These are phyloP conservation scores for Sebastes nivosus DNA, from an alignment of 2,797 vertebrate genomes.

Conservation along the genomic window DNA sequence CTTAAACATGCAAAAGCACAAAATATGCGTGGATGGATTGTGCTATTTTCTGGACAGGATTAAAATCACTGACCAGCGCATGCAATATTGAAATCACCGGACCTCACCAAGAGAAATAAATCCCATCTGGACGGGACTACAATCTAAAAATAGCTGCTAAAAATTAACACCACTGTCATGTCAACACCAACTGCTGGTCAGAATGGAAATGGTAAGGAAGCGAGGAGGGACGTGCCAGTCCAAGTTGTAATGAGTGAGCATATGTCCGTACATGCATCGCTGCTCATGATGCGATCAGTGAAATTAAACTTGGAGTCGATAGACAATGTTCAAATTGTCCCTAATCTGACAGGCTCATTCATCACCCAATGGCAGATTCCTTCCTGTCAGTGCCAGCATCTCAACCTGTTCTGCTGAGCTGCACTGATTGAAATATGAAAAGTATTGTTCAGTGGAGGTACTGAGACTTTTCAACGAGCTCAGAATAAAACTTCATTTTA, in stretches of 20 bases:
- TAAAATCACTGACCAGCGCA: conserved; percentile 16
- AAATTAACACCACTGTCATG: neutral
- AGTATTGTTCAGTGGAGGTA: conserved; percentile 35
- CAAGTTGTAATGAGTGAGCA: conserved; percentile 58
- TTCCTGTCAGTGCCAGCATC: conserved; percentile 54
- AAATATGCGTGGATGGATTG: neutral
- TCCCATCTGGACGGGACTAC: neutral
- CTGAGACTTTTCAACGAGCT: conserved; percentile 3
- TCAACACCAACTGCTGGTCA: conserved; percentile 9
- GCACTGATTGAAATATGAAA: conserved; percentile 60
- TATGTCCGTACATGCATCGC: conserved; percentile 63
- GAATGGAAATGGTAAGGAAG: conserved; percentile 13
- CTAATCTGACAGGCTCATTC: conserved; percentile 81
- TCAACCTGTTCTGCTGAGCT: conserved; percentile 67
- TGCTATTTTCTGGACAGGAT: conserved; percentile 5
- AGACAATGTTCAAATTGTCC: conserved; percentile 80
- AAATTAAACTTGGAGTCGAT: conserved; percentile 77
- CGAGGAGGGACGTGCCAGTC: conserved; percentile 12
- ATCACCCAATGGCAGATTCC: conserved; percentile 71
- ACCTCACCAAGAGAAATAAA: conserved; percentile 5
- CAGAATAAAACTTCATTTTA: neutral
- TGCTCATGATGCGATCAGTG: conserved; percentile 72
- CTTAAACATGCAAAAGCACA: neutral
- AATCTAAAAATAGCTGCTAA: neutral
- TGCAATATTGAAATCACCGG: conserved; percentile 2